A percentile compares a stretch with the other conserved stretches of the same genome.
Conservation (phyloP, 2,113 vertebrate genomes). For the Malurus elegans region DNA sequence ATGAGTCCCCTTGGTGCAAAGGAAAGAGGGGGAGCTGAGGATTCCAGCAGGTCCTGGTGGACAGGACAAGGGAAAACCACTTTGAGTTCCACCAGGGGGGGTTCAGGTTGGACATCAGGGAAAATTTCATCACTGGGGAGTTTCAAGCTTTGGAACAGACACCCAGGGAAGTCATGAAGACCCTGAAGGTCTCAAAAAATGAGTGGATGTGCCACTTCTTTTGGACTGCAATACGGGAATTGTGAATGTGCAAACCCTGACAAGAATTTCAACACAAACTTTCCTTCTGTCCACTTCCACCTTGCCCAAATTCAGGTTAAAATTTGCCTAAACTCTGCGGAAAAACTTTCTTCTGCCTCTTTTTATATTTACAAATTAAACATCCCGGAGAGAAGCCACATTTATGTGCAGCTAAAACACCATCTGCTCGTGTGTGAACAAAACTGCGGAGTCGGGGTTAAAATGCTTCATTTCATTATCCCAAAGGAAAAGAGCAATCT, state of each 20-base stretch:
- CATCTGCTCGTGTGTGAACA: constrained; percentile 8
- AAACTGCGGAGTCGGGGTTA: neutral
- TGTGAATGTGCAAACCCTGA: neutral
- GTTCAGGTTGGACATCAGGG: neutral
- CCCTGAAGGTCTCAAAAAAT: neutral
- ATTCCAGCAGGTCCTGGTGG: neutral
- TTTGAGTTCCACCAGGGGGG: neutral
- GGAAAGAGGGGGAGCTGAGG: neutral
- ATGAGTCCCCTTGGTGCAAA: neutral
- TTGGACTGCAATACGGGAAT: neutral
- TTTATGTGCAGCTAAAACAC: neutral
- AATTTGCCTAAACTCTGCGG: neutral
- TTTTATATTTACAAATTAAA: neutral
- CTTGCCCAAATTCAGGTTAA: neutral
- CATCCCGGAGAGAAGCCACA: neutral
- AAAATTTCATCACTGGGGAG: neutral
- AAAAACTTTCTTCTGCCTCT: neutral
- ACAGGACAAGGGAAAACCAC: neutral
- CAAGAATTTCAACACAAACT: neutral
- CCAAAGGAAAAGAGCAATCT: constrained; percentile 28
- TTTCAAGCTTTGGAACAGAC: neutral
- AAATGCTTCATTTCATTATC: neutral
- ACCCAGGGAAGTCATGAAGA: neutral
- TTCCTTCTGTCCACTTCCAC: neutral
- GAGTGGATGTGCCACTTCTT: neutral